These are phyloP conservation scores for Amphiprion percula DNA, from an alignment of 2,113 vertebrate genomes.

Conservation along the genomic window DNA sequence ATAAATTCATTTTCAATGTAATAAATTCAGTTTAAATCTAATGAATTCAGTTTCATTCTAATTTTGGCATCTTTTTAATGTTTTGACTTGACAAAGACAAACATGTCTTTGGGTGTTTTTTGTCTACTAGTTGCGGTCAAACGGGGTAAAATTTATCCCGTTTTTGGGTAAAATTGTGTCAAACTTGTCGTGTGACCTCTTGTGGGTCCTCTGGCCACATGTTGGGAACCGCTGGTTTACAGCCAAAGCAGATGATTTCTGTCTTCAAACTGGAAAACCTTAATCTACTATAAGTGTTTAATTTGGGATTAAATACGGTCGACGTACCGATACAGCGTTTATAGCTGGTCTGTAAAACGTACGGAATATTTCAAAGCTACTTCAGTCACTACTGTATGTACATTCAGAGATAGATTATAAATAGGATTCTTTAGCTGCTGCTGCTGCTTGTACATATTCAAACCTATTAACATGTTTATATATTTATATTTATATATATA, in stretches of 20 bases:
- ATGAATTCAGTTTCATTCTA: too few species aligned
- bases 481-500: constrained; percentile 34
- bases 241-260: not conserved
- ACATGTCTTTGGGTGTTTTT: too few species aligned
- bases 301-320: constrained; percentile 49
- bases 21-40: too few species aligned
- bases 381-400: constrained; percentile 56
- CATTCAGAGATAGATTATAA: constrained; percentile 61
- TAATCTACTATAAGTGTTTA: constrained; percentile 24
- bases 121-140: too few species aligned
- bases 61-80: too few species aligned
- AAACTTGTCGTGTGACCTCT: too few species aligned
- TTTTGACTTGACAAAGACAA: too few species aligned
- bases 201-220: too few species aligned
- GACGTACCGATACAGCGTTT: constrained; percentile 36
- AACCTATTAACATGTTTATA: constrained; percentile 58
- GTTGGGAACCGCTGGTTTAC: not conserved
- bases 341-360: constrained; percentile 54
- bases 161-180: too few species aligned
- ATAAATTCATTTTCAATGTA: too few species aligned
- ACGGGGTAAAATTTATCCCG: too few species aligned
- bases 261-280: constrained; percentile 7
- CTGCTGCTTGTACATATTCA: constrained; percentile 44
- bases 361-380: constrained; percentile 43
- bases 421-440: constrained; percentile 14